phyloP scores from a whole-genome alignment of 2,888 invertebrate genomes.

The Pristionchus fissidentatus region DNA sequence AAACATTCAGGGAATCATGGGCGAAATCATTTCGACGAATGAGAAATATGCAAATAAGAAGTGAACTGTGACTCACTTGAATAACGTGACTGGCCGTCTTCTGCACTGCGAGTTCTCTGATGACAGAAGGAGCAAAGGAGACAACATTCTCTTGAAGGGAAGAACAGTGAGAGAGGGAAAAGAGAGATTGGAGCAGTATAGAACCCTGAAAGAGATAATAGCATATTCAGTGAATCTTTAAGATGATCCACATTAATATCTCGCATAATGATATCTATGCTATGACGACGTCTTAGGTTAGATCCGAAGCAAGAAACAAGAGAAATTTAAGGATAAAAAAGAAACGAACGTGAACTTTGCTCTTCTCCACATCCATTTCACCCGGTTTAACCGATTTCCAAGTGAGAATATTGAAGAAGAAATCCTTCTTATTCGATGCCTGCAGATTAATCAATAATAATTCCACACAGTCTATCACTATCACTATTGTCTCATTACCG shows the following conservation, averaged over 20 bases:
- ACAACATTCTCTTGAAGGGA: conserved; percentile 27
- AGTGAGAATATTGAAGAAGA: conserved; percentile 61
- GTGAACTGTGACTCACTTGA: not conserved
- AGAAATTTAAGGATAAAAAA: not conserved
- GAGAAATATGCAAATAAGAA: not conserved
- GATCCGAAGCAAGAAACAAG: not conserved
- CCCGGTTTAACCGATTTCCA: conserved; percentile 49
- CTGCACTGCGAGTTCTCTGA: conserved; percentile 1
- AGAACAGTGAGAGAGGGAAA: conserved; percentile 27
- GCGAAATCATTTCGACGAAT: not conserved
- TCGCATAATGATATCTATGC: no score
- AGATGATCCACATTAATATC: not conserved
- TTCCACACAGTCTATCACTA: not conserved
- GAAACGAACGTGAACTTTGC: conserved; percentile 38
- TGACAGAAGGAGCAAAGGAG: conserved; percentile 28
- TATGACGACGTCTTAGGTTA: not conserved
- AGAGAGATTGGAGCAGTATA: conserved; percentile 26
- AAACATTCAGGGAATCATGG: not conserved
- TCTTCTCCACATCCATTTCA: conserved; percentile 24
- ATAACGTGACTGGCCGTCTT: conserved; percentile 2
- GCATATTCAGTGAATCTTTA: not conserved
- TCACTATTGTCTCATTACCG: not conserved
- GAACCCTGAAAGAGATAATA: conserved; percentile 10
- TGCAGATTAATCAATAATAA: conserved; percentile 30
- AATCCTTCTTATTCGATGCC: conserved; percentile 55